Evolutionary conservation across 92 coral and sea anemone genomes (phyloP).

Genomic region (Palythoa caribaeorum): DNA sequence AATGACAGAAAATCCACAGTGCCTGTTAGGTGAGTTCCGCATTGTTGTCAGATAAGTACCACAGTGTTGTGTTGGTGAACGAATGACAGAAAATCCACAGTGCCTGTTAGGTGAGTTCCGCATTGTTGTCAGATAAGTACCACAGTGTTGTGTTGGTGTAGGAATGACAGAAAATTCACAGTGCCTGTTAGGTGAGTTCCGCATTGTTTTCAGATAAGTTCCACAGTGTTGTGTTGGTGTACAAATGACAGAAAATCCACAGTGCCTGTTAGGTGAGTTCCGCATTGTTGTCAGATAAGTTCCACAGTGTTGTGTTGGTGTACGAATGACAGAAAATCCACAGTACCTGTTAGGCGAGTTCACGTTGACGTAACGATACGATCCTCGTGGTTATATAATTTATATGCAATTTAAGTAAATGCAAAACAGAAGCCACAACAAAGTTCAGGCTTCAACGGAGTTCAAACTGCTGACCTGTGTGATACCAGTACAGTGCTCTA

Average conservation of each 20-base stretch:
- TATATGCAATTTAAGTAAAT: too few species aligned
- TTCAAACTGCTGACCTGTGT: too few species aligned
- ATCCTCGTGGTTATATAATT: too few species aligned
- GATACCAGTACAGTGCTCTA: too few species aligned
- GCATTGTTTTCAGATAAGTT: too few species aligned
- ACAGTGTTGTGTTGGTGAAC: background rate
- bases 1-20: constrained; percentile 1
- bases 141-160: background rate
- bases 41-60: background rate
- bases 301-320: background rate
- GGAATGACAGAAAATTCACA: background rate
- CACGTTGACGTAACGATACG: too few species aligned
- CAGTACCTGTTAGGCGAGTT: background rate
- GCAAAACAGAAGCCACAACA: background rate
- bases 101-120: constrained; percentile 63
- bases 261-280: background rate
- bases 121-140: background rate
- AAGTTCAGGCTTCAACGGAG: too few species aligned
- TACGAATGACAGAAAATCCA: background rate
- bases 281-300: too few species aligned
- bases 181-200: background rate
- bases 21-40: constrained; percentile 81
- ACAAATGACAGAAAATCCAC: background rate
- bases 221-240: background rate
- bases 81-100: constrained; percentile 3